A percentile compares a stretch with the other conserved stretches of the same genome.
Conservation (phyloP, 1,140 invertebrate genomes). For the Pogonomyrmex californicus region DNA sequence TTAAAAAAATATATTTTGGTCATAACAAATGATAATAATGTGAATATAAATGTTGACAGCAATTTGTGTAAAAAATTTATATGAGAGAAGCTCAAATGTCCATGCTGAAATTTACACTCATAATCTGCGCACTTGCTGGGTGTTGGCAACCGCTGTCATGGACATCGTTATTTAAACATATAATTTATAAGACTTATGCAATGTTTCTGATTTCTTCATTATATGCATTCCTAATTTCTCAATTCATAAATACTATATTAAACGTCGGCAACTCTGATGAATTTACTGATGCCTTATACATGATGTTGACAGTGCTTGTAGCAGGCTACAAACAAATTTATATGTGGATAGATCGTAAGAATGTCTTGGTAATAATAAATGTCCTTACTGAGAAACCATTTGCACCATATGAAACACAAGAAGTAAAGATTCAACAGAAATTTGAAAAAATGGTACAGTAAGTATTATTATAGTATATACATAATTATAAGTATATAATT, state of each 20-base stretch:
- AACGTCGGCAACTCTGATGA: conserved; percentile 61
- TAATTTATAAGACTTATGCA: conserved; percentile 43
- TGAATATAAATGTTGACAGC: neutral
- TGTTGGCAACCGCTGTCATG: conserved; percentile 42
- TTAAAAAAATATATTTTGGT: neutral
- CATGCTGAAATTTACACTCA: conserved; percentile 32
- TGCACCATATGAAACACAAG: conserved; percentile 42
- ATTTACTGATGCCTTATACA: conserved; percentile 60
- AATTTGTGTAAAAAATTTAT: neutral
- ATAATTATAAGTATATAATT: neutral
- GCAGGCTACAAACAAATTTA: conserved; percentile 63
- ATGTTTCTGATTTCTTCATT: neutral
- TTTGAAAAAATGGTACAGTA: conserved; percentile 67
- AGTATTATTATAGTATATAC: conserved; percentile 28
- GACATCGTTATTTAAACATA: conserved; percentile 42
- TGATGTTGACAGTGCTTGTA: conserved; percentile 15
- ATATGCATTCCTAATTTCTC: conserved; percentile 49
- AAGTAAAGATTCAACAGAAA: conserved; percentile 65
- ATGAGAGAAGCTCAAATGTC: conserved; percentile 18
- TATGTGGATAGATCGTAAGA: conserved; percentile 49
- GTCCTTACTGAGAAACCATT: conserved; percentile 51
- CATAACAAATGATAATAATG: neutral
- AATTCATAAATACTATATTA: conserved; percentile 39
- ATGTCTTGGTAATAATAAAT: conserved; percentile 56
- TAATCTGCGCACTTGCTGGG: conserved; percentile 40